Base-by-base conservation (phyloP, 2,888 invertebrate genomes). In the Meiosimyza decipiens region DNA sequence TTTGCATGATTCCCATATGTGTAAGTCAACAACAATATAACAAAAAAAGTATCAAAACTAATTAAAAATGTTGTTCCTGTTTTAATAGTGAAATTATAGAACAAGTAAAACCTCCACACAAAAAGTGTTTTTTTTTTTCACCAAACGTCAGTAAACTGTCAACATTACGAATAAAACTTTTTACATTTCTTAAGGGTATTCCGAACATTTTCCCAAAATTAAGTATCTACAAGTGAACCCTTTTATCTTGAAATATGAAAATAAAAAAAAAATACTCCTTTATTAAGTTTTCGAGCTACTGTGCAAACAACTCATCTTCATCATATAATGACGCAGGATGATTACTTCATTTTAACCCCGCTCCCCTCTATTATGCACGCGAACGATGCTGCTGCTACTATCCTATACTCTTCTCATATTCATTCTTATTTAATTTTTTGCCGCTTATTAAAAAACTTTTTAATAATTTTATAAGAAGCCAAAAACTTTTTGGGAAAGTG, bases 371-470 rank as follows among this genome's bases (percentile, higher is more conserved):
- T 47, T 49, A 62, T 18, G 47, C 49, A 15, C 11, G 16, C n/a
- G 16, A 62, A 62, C 40, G 16, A 16, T 13, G 16, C 47, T 15
- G 15, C 62, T 16, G 28, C 28, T 28, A 3, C 13, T 16, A n/a
- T n/a, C 7, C 28, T 9, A 64, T 22, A 2, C 50, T 51, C 16
- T 13, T 33, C 52, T 33, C 7, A 33, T n/a, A 28, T 4, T 18
- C 33, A 18, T 6, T 57, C 22, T 22, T 16, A 51, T 18, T 51
- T 69, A 69, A 69, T 69, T 69, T 60, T 70, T 70, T 70, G 52
- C 15, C 47, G 82, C 83, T 82, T 82, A 83, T 82, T 83, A 82
- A 82, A 82, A 82, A 82, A 83, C 78, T 82, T 82, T 82, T 76
- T 83, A 77, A 77, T 76, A 75, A 78, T 77, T 78, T 77, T 75